Percentiles rank a stretch among this genome's conserved stretches.
phyloP scores from a whole-genome alignment of 2,888 invertebrate genomes.

The Rhodophaea formosa region DNA sequence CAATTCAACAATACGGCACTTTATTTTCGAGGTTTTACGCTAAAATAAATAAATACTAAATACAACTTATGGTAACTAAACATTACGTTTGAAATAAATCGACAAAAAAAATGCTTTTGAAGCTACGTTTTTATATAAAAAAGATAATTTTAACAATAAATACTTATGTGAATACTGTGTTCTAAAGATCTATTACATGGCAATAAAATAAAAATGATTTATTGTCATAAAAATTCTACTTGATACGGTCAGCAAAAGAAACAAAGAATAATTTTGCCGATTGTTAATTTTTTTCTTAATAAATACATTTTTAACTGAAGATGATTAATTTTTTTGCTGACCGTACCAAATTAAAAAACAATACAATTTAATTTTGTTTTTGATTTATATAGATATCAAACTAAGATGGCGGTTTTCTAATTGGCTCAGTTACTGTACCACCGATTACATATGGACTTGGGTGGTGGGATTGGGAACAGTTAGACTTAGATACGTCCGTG shows the following conservation, averaged over 20 bases:
- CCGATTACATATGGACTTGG: no score
- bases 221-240: not conserved
- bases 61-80: slow-evolving; percentile 1
- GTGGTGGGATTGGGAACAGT: no score
- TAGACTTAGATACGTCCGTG: not conserved
- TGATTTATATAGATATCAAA: not conserved
- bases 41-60: slow-evolving; percentile 21
- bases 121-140: slow-evolving; percentile 3
- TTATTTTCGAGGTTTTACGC: slow-evolving; percentile 28
- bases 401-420: no score
- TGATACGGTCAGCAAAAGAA: not conserved
- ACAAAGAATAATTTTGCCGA: not conserved
- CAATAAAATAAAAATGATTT: not conserved
- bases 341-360: not conserved
- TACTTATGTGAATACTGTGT: slow-evolving; percentile 14
- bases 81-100: not conserved
- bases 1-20: slow-evolving; percentile 24
- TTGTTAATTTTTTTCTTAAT: not conserved
- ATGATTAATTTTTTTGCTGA: slow-evolving; percentile 4
- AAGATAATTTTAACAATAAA: not conserved
- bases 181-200: slow-evolving; percentile 9
- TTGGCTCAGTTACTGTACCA: no score
- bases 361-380: not conserved
- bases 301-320: no score
- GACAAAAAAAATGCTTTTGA: slow-evolving; percentile 14